Base-by-base conservation (phyloP, 2,797 vertebrate species). In the Rhynchonycteris naso region DNA sequence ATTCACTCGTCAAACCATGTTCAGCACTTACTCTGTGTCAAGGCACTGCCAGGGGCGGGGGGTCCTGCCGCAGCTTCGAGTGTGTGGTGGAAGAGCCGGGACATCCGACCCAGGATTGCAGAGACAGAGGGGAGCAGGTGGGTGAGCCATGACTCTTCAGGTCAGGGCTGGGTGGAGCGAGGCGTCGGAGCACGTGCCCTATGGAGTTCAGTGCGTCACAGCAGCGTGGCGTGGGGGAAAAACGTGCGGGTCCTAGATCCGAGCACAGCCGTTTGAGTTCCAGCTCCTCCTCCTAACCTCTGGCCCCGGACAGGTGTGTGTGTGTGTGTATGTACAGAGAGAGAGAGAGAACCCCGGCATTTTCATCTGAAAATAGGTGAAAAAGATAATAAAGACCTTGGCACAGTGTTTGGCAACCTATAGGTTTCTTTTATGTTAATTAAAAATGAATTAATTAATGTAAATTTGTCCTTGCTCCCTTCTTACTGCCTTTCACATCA, bases 141-240 rank as follows among this genome's bases (percentile, higher is more conserved):
- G 75, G 2, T 59, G 68, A 71, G 5, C 82, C 1, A 6, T 0
- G 30, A 18, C 33, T 28, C 90, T 82, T 52, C 26, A 6, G 26
- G 9, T 6, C 7, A 7, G 50, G 47, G 30, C n/a, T 43, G 28
- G 8, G 30, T 13, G 33, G 33, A 9, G 28, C 19, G n/a, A 24
- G 43, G 52, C 8, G 2, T 14, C 3, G 26, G 61, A 72, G 75
- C 7, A 16, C 50, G 3, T 2, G 35, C 13, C 14, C 33, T 83
- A 78, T 7, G 33, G 50, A 11, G 19, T 52, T 18, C 0, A 16
- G 3, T 54, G 43, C 10, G 28, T 4, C 66, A 6, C 9, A 1
- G 13, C 4, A 38, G 72, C 0, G 1, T 1, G 18, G 72, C 0
- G 1, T 1, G 18, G 13, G 19, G n/a, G 47, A 69, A 35, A 63